These are phyloP conservation scores for Zapus hudsonius DNA, from an alignment of 2,113 vertebrate species.

Conservation along the genomic window DNA sequence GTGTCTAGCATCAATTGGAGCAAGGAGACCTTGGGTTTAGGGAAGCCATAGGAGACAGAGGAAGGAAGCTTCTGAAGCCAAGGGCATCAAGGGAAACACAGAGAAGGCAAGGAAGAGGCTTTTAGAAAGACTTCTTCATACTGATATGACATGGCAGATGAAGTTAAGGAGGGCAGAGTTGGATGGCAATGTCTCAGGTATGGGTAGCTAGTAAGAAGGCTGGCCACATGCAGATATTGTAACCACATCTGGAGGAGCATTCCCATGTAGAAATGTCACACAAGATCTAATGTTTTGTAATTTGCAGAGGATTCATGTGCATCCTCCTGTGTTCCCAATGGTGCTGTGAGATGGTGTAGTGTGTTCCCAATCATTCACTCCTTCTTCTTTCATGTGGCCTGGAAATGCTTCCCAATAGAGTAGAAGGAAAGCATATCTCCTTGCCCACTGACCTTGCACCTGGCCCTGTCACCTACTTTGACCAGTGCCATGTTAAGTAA, in stretches of 20 bases:
- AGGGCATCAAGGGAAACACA: neutral
- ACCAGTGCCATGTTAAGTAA: neutral
- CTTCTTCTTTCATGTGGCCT: neutral
- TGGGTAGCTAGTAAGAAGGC: neutral
- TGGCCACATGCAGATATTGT: neutral
- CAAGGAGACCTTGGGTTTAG: neutral
- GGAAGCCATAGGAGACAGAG: neutral
- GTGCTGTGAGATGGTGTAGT: neutral
- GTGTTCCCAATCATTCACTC: neutral
- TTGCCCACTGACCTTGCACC: neutral
- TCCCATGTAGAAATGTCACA: neutral
- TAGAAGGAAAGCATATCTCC: neutral
- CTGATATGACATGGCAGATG: neutral
- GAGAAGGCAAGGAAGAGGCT: neutral
- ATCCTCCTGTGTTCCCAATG: neutral
- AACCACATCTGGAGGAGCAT: neutral
- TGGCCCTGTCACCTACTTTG: neutral
- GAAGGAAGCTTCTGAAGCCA: neutral
- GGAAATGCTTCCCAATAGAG: neutral
- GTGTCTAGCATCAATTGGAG: neutral
- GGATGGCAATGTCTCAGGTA: neutral
- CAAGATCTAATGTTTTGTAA: neutral
- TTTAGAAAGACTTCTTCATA: neutral
- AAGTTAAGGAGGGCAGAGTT: neutral
- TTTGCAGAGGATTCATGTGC: neutral